phyloP scores from a whole-genome alignment of 2,797 vertebrate genomes.

The Anableps anableps region DNA sequence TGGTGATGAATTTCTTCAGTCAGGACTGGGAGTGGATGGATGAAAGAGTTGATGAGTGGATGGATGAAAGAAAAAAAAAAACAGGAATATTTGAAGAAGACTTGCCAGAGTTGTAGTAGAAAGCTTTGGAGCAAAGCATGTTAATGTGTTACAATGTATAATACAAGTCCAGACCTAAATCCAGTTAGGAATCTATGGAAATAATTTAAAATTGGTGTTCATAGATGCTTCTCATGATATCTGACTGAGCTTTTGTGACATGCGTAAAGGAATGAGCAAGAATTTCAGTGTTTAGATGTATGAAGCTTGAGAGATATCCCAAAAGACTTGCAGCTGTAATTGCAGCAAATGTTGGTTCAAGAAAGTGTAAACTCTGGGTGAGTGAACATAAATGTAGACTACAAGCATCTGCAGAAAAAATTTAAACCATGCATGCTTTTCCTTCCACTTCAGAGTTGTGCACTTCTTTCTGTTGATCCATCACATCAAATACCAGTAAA shows the following conservation, averaged over 20 bases:
- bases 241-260: neutral
- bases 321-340: neutral
- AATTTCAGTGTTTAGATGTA: neutral
- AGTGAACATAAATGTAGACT: neutral
- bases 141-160: neutral
- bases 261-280: neutral
- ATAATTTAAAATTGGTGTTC: neutral
- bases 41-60: neutral
- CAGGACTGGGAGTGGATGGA: too few relatives aligned
- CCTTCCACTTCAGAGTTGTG: neutral
- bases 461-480: neutral
- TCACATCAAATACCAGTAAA: neutral
- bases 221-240: neutral
- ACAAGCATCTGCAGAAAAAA: conserved; percentile 2
- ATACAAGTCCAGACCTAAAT: neutral
- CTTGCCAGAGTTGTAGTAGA: neutral
- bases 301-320: neutral
- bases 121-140: neutral
- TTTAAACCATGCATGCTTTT: neutral
- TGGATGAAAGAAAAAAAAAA: neutral
- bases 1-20: too few relatives aligned
- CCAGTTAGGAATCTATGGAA: neutral
- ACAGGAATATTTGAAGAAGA: neutral
- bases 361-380: neutral
- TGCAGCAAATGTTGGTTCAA: neutral